A percentile compares a stretch with the other conserved stretches of the same genome.
These are phyloP conservation scores for Archips xylosteana DNA, from an alignment of 2,888 invertebrate genomes.

Conservation along the genomic window DNA sequence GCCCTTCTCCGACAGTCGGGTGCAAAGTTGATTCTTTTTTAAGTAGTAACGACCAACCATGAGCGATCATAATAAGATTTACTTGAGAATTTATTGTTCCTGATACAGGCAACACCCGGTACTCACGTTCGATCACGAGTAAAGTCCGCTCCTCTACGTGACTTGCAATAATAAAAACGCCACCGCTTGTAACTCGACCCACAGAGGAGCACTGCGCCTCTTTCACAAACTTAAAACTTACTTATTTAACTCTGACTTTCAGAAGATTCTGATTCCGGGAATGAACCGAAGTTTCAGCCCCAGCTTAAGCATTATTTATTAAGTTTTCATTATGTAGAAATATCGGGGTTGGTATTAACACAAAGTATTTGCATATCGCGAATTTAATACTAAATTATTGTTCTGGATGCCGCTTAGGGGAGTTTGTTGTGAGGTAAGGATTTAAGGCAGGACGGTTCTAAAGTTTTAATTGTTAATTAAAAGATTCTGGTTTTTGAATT, in stretches of 20 bases:
- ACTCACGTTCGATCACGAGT: too few relatives aligned
- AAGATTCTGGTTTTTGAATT: too few relatives aligned
- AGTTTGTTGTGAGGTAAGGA: background rate
- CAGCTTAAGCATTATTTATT: constrained; percentile 42
- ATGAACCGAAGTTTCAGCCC: constrained; percentile 60
- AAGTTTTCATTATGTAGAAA: constrained; percentile 38
- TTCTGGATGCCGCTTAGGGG: background rate
- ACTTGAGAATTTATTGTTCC: too few relatives aligned
- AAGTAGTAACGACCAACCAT: too few relatives aligned
- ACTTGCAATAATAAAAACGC: constrained; percentile 28
- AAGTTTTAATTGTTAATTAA: background rate
- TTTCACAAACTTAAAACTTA: constrained; percentile 74
- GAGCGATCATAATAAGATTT: too few relatives aligned
- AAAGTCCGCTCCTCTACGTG: too few relatives aligned
- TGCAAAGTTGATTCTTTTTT: too few relatives aligned
- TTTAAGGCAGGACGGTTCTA: background rate
- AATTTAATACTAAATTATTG: background rate
- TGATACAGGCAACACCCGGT: too few relatives aligned
- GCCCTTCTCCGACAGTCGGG: too few relatives aligned
- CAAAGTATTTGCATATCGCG: constrained; percentile 29
- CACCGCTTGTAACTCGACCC: constrained; percentile 46
- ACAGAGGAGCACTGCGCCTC: constrained; percentile 49
- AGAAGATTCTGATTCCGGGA: constrained; percentile 66
- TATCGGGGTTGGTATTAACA: constrained; percentile 19
- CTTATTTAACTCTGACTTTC: constrained; percentile 76